Conservation (phyloP, 2,888 invertebrate species). For the Cosmia trapezina region DNA sequence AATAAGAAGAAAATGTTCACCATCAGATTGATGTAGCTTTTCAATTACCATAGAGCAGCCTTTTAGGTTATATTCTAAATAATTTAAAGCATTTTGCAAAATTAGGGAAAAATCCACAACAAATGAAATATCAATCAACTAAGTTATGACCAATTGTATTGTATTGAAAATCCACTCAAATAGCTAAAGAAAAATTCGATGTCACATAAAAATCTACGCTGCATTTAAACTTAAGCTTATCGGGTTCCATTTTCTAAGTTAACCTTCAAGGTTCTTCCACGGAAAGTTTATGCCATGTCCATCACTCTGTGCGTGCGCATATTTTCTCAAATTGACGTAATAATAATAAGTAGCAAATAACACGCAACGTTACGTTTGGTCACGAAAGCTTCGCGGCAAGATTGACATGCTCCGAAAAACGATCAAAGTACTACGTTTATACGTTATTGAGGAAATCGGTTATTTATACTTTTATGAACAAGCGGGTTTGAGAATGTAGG, state of each 20-base stretch:
- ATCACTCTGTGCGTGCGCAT: constrained; percentile 51
- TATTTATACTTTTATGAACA: constrained; percentile 54
- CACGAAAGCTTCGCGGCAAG: constrained; percentile 49
- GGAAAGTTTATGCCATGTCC: constrained; percentile 15
- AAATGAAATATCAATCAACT: neutral
- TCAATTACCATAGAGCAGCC: neutral
- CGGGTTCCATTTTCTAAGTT: neutral
- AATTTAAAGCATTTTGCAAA: neutral
- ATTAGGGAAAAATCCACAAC: neutral
- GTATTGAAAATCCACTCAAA: constrained; percentile 9
- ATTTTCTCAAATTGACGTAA: constrained; percentile 60
- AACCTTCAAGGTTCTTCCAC: constrained; percentile 39
- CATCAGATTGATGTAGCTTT: neutral
- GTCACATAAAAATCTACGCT: neutral
- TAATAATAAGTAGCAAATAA: constrained; percentile 47
- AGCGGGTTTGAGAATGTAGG: constrained; percentile 46
- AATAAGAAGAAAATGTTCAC: neutral
- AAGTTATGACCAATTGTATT: neutral
- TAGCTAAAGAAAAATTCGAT: neutral
- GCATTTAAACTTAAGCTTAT: constrained; percentile 22
- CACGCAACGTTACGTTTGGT: constrained; percentile 58
- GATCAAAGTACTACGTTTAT: constrained; percentile 41
- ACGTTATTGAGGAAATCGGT: constrained; percentile 57
- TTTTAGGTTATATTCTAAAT: neutral
- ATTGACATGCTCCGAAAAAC: constrained; percentile 56